Evolutionary conservation across 2,888 invertebrate genomes (phyloP), one percentile per base, ranked within the genome.

Genomic region (Cephonodes hylas): DNA sequence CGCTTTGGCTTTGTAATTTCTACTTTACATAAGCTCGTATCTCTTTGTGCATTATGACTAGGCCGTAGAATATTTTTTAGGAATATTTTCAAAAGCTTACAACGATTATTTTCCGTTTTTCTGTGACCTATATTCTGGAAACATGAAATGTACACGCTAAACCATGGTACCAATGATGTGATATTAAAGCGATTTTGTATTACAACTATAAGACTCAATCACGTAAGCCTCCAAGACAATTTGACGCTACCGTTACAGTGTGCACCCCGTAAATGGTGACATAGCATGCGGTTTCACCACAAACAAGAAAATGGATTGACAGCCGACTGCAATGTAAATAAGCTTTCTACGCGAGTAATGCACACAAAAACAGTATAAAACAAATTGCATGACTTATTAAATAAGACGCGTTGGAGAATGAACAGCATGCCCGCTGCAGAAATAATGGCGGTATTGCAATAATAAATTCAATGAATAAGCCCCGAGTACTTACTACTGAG

Each of bases 301-400:
- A 81, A 81, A 74, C 71, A 70, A 66, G 79, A 81, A 72, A 78
- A 76, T 73, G 69, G 68, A 75, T 76, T 75, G 77, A 76, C 74
- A 74, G 72, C 66, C 45, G 66, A 72, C 68, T 70, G 69, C 70
- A 75, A 71, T 76, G 71, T 74, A 74, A 81, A 78, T 73, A 72
- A 68, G 73, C 72, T 80, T 80, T 81, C 80, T 71, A 66, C 66
- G 68, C 23, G 60, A 59, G 61, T 60, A 60, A 59, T 68, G 64
- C 31, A 56, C 57, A 5, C 31, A 53, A 53, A 31, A 53, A 53
- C 38, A 2, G 10, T 31, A 63, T 53, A 18, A 31, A 53, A 53
- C 18, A 53, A 53, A 53, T 53, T 53, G 31, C 53, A 53, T 53
- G 31, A 27, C 27, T 10, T 53, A 53, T 53, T 53, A 31, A 53